Evolutionary conservation across 2,888 invertebrate genomes (phyloP), one percentile per base, ranked within the genome.

Genomic region (Drosophila bunnanda): DNA sequence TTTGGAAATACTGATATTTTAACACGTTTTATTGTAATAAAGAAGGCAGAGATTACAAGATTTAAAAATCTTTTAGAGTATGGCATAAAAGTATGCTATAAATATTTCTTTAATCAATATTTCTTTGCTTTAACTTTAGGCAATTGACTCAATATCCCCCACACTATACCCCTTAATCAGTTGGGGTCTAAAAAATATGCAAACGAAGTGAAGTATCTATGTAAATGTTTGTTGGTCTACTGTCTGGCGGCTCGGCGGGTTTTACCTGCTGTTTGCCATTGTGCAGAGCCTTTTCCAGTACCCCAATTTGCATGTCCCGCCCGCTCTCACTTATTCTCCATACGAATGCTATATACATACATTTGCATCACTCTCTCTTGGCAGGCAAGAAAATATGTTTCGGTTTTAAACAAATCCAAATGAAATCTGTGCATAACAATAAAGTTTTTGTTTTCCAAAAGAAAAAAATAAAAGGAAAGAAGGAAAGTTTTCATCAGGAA

Each of bases 361-460:
- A 57, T 57, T 57, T 25, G 32, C 41, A 60, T 52, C 32, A n/a
- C 44, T 41, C 41, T 39, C 32, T 39, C 32, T 12, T 30, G 20
- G 38, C 44, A 30, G 43, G 52, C 44, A 57, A 53, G 64, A 62
- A 82, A 82, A 87, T 86, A 79, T 84, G 65, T 74, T 82, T 70
- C 75, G 59, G 60, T 73, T 82, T 82, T 70, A 65, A 79, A 69
- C 78, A 80, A 85, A 82, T 82, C 80, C 83, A 87, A 83, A 78
- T 87, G 56, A 85, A 83, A 82, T 79, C 78, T 79, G 70, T 61
- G 82, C 82, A 85, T 72, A 80, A 73, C 80, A 82, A 84, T 85
- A 71, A 88, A 82, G 69, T 80, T 83, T 41, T 7, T 76, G 32
- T 32, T 34, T 39, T 17, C 53, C 2, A n/a, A 66, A 79, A 60